Conservation (phyloP, 2,797 vertebrate species). For the Siniperca scherzeri region DNA sequence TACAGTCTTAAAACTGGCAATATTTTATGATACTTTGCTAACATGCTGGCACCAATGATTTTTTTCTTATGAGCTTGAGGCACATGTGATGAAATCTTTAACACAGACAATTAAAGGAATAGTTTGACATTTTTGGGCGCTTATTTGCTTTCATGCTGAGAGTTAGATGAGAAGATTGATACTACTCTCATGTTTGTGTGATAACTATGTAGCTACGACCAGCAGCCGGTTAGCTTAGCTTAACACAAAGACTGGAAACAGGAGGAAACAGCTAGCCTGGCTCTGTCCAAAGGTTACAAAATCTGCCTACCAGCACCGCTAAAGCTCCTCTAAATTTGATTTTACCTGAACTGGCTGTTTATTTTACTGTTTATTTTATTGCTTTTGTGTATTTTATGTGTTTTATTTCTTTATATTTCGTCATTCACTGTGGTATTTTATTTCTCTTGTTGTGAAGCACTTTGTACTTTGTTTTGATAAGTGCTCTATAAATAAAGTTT, state of each 20-base stretch:
- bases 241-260: neutral
- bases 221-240: slow-evolving; percentile 2
- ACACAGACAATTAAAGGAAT: neutral
- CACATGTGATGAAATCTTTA: neutral
- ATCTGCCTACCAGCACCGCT: neutral
- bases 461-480: too few relatives aligned
- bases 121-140: neutral
- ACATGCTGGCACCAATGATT: neutral
- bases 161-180: neutral
- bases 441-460: too few relatives aligned
- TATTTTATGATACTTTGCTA: neutral
- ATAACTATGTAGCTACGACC: neutral
- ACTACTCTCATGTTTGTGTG: too few relatives aligned
- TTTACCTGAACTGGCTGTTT: too few relatives aligned
- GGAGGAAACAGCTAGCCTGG: neutral
- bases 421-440: too few relatives aligned
- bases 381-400: too few relatives aligned
- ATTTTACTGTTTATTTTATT: too few relatives aligned
- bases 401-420: too few relatives aligned
- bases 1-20: neutral
- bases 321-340: neutral
- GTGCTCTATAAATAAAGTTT: too few relatives aligned
- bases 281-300: neutral
- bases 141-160: neutral
- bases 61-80: neutral